Base-by-base conservation (phyloP, 2,888 invertebrate species). In the Campopleginae sp. region DNA sequence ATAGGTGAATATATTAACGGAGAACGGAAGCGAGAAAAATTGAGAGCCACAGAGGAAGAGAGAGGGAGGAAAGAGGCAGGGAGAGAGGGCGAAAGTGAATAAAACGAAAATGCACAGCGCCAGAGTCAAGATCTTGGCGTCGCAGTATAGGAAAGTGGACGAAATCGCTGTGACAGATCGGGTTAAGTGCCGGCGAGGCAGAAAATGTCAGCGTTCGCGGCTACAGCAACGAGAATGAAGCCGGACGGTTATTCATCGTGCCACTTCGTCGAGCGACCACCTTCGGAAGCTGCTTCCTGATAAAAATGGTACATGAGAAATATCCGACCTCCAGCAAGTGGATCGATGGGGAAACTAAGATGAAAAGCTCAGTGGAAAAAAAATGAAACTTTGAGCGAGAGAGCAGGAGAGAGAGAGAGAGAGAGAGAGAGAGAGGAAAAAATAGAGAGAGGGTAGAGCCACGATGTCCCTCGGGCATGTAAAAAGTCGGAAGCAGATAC, bases 111-210 rank as follows among this genome's bases (percentile, higher is more conserved):
- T 78, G 46, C 31, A 72, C 66, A 70, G 70, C 74, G 68, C 58
- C 38, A 58, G 54, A 38, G 75, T 44, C 42, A 71, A 80, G 68
- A 78, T 85, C 81, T 85, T 79, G 70, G 68, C 77, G 80, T 82
- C 76, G 76, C 44, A 44, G 58, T 65, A 72, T 80, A 77, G 71
- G 76, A 82, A 85, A 82, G 80, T 85, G 77, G 77, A 82, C 85
- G 72, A 85, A 85, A 82, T 85, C 85, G 76, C 82, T 80, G 80
- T 82, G 85, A 82, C 85, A 85, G 85, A 85, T 85, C 82, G 82
- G 85, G 85, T 85, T 85, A 85, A 85, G 85, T 82, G 82, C 85
- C 85, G 85, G 81, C 85, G 85, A 85, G 79, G 85, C 85, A 74
- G 82, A 85, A 85, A 85, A 85, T 75, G 82, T 75, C 82, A 72